Base-by-base conservation (phyloP, 2,888 invertebrate species). In the Ectobius pallidus region DNA sequence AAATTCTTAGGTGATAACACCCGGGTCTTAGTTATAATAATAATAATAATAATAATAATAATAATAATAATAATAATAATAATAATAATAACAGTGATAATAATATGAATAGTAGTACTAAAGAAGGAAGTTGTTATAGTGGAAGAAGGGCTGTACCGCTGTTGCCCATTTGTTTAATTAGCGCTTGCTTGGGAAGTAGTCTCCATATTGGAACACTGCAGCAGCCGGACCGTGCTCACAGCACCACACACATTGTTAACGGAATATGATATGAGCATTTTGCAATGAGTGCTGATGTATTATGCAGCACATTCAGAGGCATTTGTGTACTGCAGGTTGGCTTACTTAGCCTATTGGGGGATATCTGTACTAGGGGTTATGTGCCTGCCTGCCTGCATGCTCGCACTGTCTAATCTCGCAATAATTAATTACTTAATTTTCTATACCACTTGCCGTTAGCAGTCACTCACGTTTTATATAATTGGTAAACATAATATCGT, bases 181-280 rank as follows among this genome's bases (percentile, higher is more conserved):
- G 44, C 65, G 32, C 27, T 18, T 65, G 46, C 65, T 65, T 65
- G 65, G 44, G 65, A 65, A 39, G 27, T 65, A 52, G 52, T 22
- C 52, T 11, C 52, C 52, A 52, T 58, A 58, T 58, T 30, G 58
- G 32, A 46, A 22, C 65, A 46, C 44, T n/a, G n/a, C n/a, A n/a
- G n/a, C n/a, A n/a, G n/a, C 44, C 65, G 27, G 22, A 27, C 46
- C 44, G 42, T 62, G 62, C 11, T 18, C 32, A 62, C 32, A 44
- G 30, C 65, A 65, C 30, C 65, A 65, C 46, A 46, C 65, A 65
- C 65, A 65, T 65, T 65, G 73, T 70, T 70, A 73, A 73, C 73
- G 65, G 73, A 73, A 70, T 73, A 70, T 69, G 65, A 73, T 70
- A 73, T 73, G 73, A 73, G 69, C 70, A 65, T 65, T 55, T 70